These are phyloP conservation scores for Auanema freiburgensis DNA, from an alignment of 2,888 invertebrate species.

Conservation along the genomic window DNA sequence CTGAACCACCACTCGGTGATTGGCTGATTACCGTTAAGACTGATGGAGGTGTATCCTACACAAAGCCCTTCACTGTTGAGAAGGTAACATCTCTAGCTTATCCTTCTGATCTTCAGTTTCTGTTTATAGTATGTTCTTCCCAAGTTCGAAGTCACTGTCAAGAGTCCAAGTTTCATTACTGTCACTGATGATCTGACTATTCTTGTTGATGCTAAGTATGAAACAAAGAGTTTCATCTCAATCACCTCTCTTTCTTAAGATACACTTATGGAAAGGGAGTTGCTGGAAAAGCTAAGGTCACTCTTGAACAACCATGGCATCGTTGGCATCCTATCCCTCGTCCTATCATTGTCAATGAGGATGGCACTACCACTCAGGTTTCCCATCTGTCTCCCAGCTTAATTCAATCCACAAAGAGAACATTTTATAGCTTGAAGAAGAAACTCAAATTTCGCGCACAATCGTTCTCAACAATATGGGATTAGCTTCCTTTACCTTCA, in stretches of 20 bases:
- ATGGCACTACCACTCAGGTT: constrained; percentile 29
- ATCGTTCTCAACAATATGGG: constrained; percentile 59
- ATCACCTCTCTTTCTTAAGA: constrained; percentile 59
- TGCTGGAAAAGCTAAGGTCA: constrained; percentile 68
- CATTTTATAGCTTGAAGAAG: too few relatives aligned
- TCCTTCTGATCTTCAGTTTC: neutral
- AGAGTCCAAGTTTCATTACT: constrained; percentile 80
- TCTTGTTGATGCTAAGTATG: constrained; percentile 81
- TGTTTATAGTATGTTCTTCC: constrained; percentile 75
- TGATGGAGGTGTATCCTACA: constrained; percentile 47
- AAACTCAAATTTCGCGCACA: constrained; percentile 54
- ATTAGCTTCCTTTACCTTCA: constrained; percentile 58
- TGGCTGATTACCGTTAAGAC: constrained; percentile 64
- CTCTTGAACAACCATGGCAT: constrained; percentile 50
- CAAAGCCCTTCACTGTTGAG: constrained; percentile 79
- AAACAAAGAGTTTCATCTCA: too few relatives aligned
- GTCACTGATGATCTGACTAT: constrained; percentile 80
- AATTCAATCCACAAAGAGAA: too few relatives aligned
- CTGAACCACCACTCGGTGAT: constrained; percentile 65
- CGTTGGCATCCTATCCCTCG: constrained; percentile 45
- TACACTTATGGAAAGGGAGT: constrained; percentile 74
- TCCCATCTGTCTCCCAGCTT: too few relatives aligned
- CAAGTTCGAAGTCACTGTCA: constrained; percentile 85
- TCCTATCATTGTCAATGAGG: constrained; percentile 32
- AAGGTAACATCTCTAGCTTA: constrained; percentile 67